A percentile compares a stretch with the other conserved stretches of the same genome.
Evolutionary conservation across 2,797 vertebrate species (phyloP).

Genomic region (Etheostoma nigrum): DNA sequence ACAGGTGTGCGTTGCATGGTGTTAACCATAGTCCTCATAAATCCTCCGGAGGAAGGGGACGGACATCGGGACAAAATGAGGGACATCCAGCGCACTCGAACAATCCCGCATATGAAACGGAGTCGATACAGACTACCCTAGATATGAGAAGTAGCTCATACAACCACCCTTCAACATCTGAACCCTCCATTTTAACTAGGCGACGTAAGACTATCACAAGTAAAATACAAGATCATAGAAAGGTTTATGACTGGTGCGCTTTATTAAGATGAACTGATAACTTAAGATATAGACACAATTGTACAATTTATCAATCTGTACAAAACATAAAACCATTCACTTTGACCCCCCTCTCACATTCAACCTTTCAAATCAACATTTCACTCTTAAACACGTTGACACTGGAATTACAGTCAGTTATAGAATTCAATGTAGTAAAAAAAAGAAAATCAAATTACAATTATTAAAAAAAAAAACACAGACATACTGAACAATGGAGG

Average conservation of each 20-base stretch:
- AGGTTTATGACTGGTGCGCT: conserved; percentile 83
- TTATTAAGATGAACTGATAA: conserved; percentile 85
- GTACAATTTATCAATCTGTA: conserved; percentile 84
- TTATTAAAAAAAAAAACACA: conserved; percentile 52
- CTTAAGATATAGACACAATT: conserved; percentile 85
- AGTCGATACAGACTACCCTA: too few relatives aligned
- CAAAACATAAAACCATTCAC: conserved; percentile 79
- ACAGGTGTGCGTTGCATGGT: too few relatives aligned
- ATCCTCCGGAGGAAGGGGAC: too few relatives aligned
- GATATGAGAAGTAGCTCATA: too few relatives aligned
- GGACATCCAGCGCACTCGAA: too few relatives aligned
- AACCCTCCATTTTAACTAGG: too few relatives aligned
- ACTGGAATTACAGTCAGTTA: conserved; percentile 81
- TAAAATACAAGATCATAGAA: conserved; percentile 18
- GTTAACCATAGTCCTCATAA: too few relatives aligned
- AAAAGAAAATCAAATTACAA: conserved; percentile 60
- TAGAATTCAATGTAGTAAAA: conserved; percentile 70
- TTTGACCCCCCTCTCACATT: conserved; percentile 64
- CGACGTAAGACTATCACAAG: background rate
- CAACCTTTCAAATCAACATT: conserved; percentile 58
- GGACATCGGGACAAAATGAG: too few relatives aligned
- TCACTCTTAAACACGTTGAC: conserved; percentile 65
- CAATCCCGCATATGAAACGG: too few relatives aligned
- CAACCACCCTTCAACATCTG: too few relatives aligned
- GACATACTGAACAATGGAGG: conserved; percentile 53